Evolutionary conservation across 2,113 vertebrate species (phyloP).

Genomic region (Syngnathus typhle): DNA sequence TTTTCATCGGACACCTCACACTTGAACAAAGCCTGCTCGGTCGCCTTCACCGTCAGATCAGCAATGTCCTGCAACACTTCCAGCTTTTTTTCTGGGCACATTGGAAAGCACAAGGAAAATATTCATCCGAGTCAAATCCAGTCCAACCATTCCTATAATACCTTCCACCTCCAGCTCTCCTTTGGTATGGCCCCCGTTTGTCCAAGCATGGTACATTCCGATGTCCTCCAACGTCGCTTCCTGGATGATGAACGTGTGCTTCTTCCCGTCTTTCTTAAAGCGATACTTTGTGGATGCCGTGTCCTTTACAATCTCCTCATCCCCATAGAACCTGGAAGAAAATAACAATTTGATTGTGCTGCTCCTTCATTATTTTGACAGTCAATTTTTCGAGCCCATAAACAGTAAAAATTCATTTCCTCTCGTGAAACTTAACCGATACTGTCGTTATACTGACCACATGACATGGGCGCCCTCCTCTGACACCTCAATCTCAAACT

Average conservation of each 20-base stretch:
- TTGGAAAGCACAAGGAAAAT: slow-evolving; percentile 10
- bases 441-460: slow-evolving; percentile 71
- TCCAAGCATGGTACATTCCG: slow-evolving; percentile 78
- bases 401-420: background rate
- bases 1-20: slow-evolving; percentile 92
- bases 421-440: background rate
- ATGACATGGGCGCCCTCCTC: slow-evolving; percentile 86
- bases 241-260: slow-evolving; percentile 78
- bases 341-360: background rate
- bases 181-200: slow-evolving; percentile 85
- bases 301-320: slow-evolving; percentile 76
- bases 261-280: slow-evolving; percentile 85
- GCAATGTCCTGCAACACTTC: slow-evolving; percentile 85
- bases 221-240: slow-evolving; percentile 76
- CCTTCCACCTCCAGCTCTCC: slow-evolving; percentile 88
- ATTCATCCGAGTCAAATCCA: slow-evolving; percentile 2
- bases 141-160: slow-evolving; percentile 32
- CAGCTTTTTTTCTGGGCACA: slow-evolving; percentile 78
- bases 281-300: slow-evolving; percentile 70
- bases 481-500: slow-evolving; percentile 83
- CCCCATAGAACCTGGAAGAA: slow-evolving; percentile 77
- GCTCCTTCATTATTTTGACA: too few relatives aligned
- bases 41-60: slow-evolving; percentile 81
- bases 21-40: slow-evolving; percentile 84
- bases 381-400: too few relatives aligned